Base-by-base conservation (phyloP, 2,797 vertebrate genomes). In the Enteromius paludinosus region DNA sequence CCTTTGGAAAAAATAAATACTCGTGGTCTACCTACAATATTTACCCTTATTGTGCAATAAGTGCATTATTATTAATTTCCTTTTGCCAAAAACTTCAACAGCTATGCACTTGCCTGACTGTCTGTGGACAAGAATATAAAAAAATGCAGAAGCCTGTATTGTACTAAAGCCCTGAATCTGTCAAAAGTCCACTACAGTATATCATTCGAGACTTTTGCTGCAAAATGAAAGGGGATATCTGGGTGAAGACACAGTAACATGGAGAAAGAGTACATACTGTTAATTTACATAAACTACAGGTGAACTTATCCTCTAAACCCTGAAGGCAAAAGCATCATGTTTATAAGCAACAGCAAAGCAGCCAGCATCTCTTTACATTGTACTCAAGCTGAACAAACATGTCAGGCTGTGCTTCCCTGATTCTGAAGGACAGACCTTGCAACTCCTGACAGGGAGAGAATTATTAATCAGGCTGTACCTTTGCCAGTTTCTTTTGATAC, bases 401-500 rank as follows among this genome's bases (percentile, higher is more conserved):
- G 35, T 61, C 18, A 62, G 49, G 3, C 8, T 71, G 64, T 17
- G 80, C 54, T 83, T 62, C 18, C 47, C 56, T 38, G 85, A 65
- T 87, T 86, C 38, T 84, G 84, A 86, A 84, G 80, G 84, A 74
- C 78, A 78, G 76, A 84, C 64, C 81, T 79, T 79, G 54, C 66
- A 77, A 79, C 84, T 93, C 92, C 90, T 90, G 89, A 91, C 87
- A 88, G 89, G 89, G 78, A 92, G 38, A 86, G 84, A 83, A 78
- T 84, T 85, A 90, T 94, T 93, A 92, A 94, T 93, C 92, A 91
- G 78, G 89, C 84, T 89, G 43, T 85, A 81, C 84, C 93, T 87
- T 75, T 83, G 89, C 89, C 85, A 69, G 54, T 88, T 72, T 84
- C 92, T 83, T 89, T 86, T 89, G 81, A 86, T 93, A 89, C 90